These are phyloP conservation scores for Aphaenogaster floridana DNA, from an alignment of 1,140 invertebrate genomes.

Conservation along the genomic window DNA sequence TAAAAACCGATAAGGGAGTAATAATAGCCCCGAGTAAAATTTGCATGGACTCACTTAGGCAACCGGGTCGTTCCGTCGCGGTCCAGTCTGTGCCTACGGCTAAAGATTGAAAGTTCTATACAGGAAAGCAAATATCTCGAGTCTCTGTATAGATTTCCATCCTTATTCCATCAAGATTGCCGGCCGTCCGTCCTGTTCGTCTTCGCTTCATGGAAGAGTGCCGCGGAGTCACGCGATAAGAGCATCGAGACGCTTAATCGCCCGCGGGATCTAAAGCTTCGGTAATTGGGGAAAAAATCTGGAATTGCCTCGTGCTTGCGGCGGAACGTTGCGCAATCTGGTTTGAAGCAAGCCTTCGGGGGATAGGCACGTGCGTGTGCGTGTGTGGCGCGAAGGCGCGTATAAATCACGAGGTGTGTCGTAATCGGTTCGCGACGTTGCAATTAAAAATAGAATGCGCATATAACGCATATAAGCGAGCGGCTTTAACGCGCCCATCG, in stretches of 20 bases:
- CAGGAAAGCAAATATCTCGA: neutral
- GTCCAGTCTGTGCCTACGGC: neutral
- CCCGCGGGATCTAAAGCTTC: slow-evolving; percentile 41
- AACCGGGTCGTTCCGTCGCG: neutral
- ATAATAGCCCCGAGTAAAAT: slow-evolving; percentile 33
- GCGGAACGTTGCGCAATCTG: slow-evolving; percentile 47
- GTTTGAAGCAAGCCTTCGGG: neutral
- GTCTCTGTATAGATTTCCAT: slow-evolving; percentile 7
- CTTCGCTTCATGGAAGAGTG: neutral
- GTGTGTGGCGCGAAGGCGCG: neutral
- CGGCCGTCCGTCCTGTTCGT: neutral
- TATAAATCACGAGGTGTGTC: slow-evolving; percentile 44
- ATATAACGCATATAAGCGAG: slow-evolving; percentile 36
- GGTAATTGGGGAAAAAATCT: slow-evolving; percentile 54
- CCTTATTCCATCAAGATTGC: slow-evolving; percentile 13
- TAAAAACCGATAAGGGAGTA: slow-evolving; percentile 56
- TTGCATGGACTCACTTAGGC: slow-evolving; percentile 1
- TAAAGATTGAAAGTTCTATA: neutral
- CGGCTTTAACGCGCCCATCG: slow-evolving; percentile 19
- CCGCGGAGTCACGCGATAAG: slow-evolving; percentile 60
- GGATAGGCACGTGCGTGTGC: neutral
- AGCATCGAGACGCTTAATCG: slow-evolving; percentile 54
- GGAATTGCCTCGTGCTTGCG: slow-evolving; percentile 35
- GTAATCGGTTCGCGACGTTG: slow-evolving; percentile 49
- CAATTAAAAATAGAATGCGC: slow-evolving; percentile 60